phyloP scores from a whole-genome alignment of 1,140 invertebrate species.

The Cydia strobilella region DNA sequence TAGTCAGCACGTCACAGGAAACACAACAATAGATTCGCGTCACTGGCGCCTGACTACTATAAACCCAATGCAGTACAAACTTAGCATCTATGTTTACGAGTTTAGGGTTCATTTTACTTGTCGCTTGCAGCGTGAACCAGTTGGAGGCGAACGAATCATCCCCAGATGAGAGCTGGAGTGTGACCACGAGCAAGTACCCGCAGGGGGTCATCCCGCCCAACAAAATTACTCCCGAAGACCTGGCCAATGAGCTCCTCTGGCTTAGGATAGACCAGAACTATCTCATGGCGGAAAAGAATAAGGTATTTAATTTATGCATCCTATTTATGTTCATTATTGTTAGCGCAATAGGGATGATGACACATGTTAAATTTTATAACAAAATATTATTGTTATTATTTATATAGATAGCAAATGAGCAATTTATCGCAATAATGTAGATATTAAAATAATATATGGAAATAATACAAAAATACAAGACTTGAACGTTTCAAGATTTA shows the following conservation, averaged over 20 bases:
- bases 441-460: no score
- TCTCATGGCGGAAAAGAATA: slow-evolving; percentile 64
- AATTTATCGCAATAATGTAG: no score
- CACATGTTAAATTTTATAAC: no score
- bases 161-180: slow-evolving; percentile 58
- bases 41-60: neutral
- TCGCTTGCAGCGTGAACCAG: slow-evolving; percentile 46
- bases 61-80: neutral
- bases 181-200: slow-evolving; percentile 48
- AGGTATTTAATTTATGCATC: slow-evolving; percentile 41
- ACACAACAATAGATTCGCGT: slow-evolving; percentile 3
- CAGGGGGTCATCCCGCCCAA: slow-evolving; percentile 57
- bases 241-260: slow-evolving; percentile 73
- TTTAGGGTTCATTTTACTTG: neutral
- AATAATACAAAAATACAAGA: no score
- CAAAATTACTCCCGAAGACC: slow-evolving; percentile 72
- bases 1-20: neutral
- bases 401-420: no score
- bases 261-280: slow-evolving; percentile 70
- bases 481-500: no score
- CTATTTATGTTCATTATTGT: neutral
- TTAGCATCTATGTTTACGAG: neutral
- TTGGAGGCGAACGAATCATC: slow-evolving; percentile 60
- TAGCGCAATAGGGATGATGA: no score
- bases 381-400: no score